Evolutionary conservation across 2,888 invertebrate species (phyloP).

Genomic region (Notodonta dromedarius): DNA sequence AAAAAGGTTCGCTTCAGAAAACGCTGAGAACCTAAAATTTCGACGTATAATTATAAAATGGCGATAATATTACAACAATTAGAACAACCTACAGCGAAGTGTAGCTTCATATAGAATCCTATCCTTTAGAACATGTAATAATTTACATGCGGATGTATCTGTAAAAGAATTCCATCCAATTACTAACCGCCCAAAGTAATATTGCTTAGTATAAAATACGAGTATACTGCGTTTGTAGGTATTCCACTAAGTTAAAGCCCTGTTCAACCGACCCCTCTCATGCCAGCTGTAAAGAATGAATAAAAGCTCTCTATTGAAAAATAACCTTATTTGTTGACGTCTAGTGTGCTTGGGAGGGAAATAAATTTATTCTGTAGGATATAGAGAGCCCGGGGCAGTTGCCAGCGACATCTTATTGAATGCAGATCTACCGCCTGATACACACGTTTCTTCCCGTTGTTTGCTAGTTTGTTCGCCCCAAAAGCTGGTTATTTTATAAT

Average conservation of each 20-base stretch:
- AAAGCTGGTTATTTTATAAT: no score
- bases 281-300: slow-evolving; percentile 58
- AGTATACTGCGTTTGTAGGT: slow-evolving; percentile 12
- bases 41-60: no score
- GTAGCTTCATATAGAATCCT: not conserved
- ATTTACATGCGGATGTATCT: not conserved
- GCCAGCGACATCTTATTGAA: slow-evolving; percentile 68
- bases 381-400: slow-evolving; percentile 64
- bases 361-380: slow-evolving; percentile 76
- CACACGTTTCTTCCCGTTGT: slow-evolving; percentile 46
- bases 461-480: slow-evolving; percentile 16
- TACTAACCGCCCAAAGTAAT: slow-evolving; percentile 2
- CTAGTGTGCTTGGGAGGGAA: slow-evolving; percentile 74
- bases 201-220: slow-evolving; percentile 8
- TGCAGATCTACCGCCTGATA: slow-evolving; percentile 55
- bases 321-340: slow-evolving; percentile 81
- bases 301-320: slow-evolving; percentile 72
- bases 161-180: not conserved
- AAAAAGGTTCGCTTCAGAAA: no score
- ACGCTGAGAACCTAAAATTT: no score
- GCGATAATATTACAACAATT: no score
- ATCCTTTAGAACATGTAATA: not conserved
- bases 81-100: no score
- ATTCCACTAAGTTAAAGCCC: slow-evolving; percentile 17
- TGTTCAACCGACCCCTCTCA: slow-evolving; percentile 39